Conservation (phyloP, 2,888 invertebrate species). For the Melipona bicolor region DNA sequence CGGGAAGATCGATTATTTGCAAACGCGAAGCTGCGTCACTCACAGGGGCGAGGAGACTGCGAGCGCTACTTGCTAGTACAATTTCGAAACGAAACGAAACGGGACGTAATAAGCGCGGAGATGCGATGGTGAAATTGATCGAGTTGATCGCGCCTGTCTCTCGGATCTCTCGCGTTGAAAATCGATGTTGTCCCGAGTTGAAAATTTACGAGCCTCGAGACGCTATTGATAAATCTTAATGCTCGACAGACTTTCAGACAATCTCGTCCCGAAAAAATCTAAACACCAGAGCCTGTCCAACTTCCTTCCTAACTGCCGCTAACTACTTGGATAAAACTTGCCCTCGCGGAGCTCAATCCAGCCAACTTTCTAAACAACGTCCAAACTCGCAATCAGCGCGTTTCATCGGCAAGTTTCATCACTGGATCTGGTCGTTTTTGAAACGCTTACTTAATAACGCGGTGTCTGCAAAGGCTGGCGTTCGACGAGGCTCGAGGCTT, state of each 20-base stretch:
- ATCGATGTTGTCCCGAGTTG: too few relatives aligned
- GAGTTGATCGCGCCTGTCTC: neutral
- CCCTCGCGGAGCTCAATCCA: too few relatives aligned
- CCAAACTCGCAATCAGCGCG: neutral
- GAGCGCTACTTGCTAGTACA: constrained; percentile 13
- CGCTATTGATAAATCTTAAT: neutral
- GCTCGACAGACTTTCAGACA: neutral
- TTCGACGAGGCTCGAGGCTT: constrained; percentile 37
- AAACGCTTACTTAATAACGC: constrained; percentile 44
- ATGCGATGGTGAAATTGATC: neutral
- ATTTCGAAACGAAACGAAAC: neutral
- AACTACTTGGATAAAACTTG: neutral
- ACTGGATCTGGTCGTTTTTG: neutral
- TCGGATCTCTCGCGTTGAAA: too few relatives aligned
- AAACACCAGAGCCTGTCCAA: neutral
- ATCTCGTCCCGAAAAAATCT: neutral
- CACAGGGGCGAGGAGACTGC: constrained; percentile 10
- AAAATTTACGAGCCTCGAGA: too few relatives aligned
- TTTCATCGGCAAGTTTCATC: neutral
- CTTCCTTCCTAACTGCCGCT: neutral
- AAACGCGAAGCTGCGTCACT: neutral
- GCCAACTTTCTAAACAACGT: neutral
- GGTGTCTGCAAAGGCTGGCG: neutral
- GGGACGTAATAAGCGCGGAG: neutral
- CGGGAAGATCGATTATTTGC: constrained; percentile 15